phyloP scores from a whole-genome alignment of 2,113 vertebrate genomes.

The Elanoides forficatus region DNA sequence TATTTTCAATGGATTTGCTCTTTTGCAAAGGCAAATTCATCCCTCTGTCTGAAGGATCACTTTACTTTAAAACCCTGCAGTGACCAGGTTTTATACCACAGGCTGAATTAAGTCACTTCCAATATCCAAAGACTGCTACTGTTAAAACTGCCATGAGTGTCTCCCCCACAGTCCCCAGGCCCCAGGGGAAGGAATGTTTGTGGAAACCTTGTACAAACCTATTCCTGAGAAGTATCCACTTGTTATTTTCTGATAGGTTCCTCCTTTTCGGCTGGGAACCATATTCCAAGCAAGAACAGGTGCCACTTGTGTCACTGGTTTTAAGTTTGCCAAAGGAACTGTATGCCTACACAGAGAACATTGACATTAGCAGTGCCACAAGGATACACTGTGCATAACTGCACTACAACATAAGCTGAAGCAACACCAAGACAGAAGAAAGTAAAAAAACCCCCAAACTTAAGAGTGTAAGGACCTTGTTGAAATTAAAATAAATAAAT shows the following conservation, averaged over 20 bases:
- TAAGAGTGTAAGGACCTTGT: neutral
- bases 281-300: constrained; percentile 87
- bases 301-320: constrained; percentile 83
- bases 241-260: constrained; percentile 71
- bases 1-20: neutral
- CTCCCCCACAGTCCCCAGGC: neutral
- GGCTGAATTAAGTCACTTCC: neutral
- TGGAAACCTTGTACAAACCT: constrained; percentile 72
- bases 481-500: neutral
- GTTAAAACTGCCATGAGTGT: fast-evolving
- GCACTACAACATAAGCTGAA: neutral
- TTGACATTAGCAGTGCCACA: neutral
- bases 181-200: neutral
- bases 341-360: constrained; percentile 79
- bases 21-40: neutral
- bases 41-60: neutral
- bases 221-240: constrained; percentile 75
- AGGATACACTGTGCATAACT: neutral
- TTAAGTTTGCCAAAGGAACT: constrained; percentile 87
- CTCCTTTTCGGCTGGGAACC: constrained; percentile 77
- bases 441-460: neutral
- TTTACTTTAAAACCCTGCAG: neutral
- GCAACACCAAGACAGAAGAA: neutral
- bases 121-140: neutral
- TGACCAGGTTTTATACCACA: neutral